Percentiles rank a stretch among this genome's conserved stretches.
Evolutionary conservation across 2,888 invertebrate genomes (phyloP).

Genomic region (Teinopalpus imperialis): DNA sequence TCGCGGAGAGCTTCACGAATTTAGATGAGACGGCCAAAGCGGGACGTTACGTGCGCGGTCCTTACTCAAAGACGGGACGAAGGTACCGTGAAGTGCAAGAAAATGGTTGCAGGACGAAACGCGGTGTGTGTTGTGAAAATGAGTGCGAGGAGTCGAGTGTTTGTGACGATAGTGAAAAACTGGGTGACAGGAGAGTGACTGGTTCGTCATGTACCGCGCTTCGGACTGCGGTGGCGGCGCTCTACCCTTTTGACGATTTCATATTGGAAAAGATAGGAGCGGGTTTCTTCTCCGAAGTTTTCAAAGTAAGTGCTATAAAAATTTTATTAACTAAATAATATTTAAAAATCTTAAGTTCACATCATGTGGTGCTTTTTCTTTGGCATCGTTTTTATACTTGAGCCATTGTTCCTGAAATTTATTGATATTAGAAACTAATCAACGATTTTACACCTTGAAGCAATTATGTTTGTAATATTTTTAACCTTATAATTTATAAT

Average conservation of each 20-base stretch:
- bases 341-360: too few species aligned
- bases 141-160: constrained; percentile 76
- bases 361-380: too few species aligned
- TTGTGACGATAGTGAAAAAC: constrained; percentile 72
- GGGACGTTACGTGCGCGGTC: constrained; percentile 70
- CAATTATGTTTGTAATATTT: constrained; percentile 2
- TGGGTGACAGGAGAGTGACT: constrained; percentile 70
- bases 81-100: constrained; percentile 58
- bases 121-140: constrained; percentile 68
- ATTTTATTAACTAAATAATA: background rate
- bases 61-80: constrained; percentile 65
- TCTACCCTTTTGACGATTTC: constrained; percentile 97
- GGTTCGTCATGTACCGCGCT: constrained; percentile 92
- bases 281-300: constrained; percentile 98
- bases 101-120: constrained; percentile 57
- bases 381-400: too few species aligned
- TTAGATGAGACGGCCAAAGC: constrained; percentile 75
- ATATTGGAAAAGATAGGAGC: constrained; percentile 95
- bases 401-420: too few species aligned
- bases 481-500: constrained; percentile 3
- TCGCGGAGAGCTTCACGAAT: constrained; percentile 79
- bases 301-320: constrained; percentile 92
- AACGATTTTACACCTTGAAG: background rate
- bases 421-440: too few species aligned
- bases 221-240: constrained; percentile 93